These are phyloP conservation scores for Acanthurus tractus DNA, from an alignment of 2,797 vertebrate species.

Conservation along the genomic window DNA sequence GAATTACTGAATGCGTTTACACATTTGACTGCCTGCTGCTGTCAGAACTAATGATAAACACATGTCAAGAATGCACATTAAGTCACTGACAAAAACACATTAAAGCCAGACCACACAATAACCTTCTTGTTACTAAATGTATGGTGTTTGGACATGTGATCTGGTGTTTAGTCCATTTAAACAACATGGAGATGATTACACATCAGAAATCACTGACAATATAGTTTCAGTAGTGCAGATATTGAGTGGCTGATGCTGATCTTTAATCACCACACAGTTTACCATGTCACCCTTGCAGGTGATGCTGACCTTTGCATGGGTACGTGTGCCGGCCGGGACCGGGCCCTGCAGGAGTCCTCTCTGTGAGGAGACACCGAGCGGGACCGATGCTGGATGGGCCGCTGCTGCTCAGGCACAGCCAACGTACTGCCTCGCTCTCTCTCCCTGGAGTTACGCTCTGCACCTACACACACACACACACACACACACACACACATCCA, in stretches of 20 bases:
- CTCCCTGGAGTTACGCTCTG: conserved; percentile 92
- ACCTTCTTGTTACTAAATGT: not conserved
- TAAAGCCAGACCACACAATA: not conserved
- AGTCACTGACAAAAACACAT: not conserved
- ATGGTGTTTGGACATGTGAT: not conserved
- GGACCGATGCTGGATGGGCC: conserved; percentile 93
- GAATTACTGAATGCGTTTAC: not conserved
- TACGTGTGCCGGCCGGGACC: conserved; percentile 95
- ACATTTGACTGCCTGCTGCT: conserved; percentile 4
- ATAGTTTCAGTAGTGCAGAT: not conserved
- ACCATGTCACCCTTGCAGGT: not conserved
- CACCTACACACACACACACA: conserved; percentile 76
- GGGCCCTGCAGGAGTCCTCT: conserved; percentile 94
- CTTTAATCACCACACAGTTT: not conserved
- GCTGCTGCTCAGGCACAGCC: conserved; percentile 96
- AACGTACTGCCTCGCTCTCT: conserved; percentile 92
- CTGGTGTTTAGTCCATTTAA: not conserved
- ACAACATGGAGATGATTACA: not conserved
- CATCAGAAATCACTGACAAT: not conserved
- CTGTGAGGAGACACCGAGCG: conserved; percentile 97
- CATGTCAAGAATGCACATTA: conserved; percentile 17
- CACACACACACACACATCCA: conserved; percentile 33
- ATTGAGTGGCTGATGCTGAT: not conserved
- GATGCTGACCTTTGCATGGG: conserved; percentile 95
- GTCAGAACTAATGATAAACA: conserved; percentile 21